A percentile compares a stretch with the other conserved stretches of the same genome.
Conservation (phyloP, 2,888 invertebrate species). For the Ophion ellenae region DNA sequence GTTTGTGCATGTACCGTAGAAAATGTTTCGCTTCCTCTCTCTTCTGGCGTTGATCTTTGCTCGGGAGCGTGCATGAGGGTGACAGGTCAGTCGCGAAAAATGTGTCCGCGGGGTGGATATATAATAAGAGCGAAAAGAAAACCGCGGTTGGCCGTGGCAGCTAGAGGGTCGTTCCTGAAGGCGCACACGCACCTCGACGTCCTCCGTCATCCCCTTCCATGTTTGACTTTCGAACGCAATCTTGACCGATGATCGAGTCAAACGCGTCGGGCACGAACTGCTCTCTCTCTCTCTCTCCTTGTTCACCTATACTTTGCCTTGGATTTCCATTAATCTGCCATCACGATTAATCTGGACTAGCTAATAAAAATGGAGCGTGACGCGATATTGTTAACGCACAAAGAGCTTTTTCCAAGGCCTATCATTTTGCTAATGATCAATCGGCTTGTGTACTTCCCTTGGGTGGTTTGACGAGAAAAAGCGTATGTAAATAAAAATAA, state of each 20-base stretch:
- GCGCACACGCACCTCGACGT: slow-evolving; percentile 55
- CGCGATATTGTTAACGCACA: not conserved
- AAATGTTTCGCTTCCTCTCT: slow-evolving; percentile 15
- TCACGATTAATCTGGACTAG: not conserved
- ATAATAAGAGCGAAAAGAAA: slow-evolving; percentile 4
- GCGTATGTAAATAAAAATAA: no score
- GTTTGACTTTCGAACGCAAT: slow-evolving; percentile 37
- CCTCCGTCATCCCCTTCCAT: slow-evolving; percentile 11
- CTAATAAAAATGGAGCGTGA: not conserved
- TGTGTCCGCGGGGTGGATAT: slow-evolving; percentile 17
- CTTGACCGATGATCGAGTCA: slow-evolving; percentile 48
- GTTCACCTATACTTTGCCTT: slow-evolving; percentile 24
- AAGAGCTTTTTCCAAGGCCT: not conserved
- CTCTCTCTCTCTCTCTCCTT: not conserved
- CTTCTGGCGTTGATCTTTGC: slow-evolving; percentile 42
- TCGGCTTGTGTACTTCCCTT: not conserved
- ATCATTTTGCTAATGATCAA: not conserved
- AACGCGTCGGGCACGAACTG: slow-evolving; percentile 12
- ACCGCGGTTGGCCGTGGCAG: slow-evolving; percentile 50
- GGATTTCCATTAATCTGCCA: slow-evolving; percentile 37
- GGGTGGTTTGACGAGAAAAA: not conserved
- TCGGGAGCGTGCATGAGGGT: slow-evolving; percentile 9
- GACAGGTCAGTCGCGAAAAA: slow-evolving; percentile 28
- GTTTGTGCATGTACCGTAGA: not conserved
- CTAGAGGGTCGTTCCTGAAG: slow-evolving; percentile 42